Conservation (phyloP, 2,113 vertebrate species). For the Triplophysa tibetana region DNA sequence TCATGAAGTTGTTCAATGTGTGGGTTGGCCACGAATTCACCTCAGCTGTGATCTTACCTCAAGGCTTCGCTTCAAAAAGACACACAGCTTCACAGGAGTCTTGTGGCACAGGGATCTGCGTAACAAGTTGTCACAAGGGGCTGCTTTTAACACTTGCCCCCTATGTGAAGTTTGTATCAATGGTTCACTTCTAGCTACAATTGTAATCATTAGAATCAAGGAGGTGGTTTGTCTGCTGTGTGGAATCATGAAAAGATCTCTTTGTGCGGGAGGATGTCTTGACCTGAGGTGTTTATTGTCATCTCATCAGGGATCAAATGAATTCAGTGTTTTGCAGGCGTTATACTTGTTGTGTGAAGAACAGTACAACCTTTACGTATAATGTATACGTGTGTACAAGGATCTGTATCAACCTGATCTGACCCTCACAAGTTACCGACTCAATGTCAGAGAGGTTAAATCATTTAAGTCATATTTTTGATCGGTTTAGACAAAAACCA, state of each 20-base stretch:
- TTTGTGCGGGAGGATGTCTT: conserved; percentile 48
- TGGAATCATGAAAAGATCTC: conserved; percentile 40
- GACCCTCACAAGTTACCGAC: neutral
- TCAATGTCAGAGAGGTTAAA: too few relatives aligned
- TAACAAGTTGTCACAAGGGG: conserved; percentile 44
- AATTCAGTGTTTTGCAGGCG: conserved; percentile 45
- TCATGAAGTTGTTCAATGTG: neutral
- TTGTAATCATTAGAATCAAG: conserved; percentile 35
- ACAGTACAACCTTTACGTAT: neutral
- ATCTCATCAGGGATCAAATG: conserved; percentile 41
- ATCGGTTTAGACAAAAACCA: too few relatives aligned
- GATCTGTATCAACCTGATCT: neutral
- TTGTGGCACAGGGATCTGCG: conserved; percentile 32
- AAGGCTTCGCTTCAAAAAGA: conserved; percentile 17
- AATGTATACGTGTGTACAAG: too few relatives aligned
- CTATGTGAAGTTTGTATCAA: conserved; percentile 27
- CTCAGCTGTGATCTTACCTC: conserved; percentile 8
- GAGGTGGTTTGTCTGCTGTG: conserved; percentile 42
- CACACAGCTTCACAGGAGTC: conserved; percentile 28
- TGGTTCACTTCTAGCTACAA: conserved; percentile 17
- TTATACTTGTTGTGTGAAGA: neutral
- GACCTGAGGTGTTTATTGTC: conserved; percentile 42
- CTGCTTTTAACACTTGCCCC: conserved; percentile 12
- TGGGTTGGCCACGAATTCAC: neutral
- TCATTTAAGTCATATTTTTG: too few relatives aligned